Conservation (phyloP, 2,113 vertebrate species). For the Pomatorhinus ruficollis region DNA sequence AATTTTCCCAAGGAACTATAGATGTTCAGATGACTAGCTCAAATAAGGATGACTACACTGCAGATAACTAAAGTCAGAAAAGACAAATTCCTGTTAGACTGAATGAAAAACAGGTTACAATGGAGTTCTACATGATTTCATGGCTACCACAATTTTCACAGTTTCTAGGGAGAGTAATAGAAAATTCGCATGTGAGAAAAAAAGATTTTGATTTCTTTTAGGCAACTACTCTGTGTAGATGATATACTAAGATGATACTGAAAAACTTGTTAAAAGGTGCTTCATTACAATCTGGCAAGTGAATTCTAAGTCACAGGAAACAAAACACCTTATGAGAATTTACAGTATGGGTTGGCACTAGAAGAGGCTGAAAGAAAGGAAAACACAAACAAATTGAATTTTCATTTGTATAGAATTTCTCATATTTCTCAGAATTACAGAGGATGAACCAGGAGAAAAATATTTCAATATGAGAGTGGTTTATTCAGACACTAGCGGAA, state of each 20-base stretch:
- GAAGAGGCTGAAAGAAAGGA: not conserved
- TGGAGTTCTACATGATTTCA: not conserved
- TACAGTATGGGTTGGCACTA: not conserved
- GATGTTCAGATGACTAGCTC: not conserved
- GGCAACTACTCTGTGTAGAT: not conserved
- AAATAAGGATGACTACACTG: not conserved
- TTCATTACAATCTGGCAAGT: not conserved
- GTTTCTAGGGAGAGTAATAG: not conserved
- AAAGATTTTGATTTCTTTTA: not conserved
- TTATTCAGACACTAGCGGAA: not conserved
- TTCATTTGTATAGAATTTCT: not conserved
- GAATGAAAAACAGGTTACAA: not conserved
- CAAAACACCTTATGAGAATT: not conserved
- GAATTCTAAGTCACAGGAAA: not conserved
- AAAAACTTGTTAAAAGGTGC: not conserved
- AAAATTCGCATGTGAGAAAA: not conserved
- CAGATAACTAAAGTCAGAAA: not conserved
- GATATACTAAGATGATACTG: not conserved
- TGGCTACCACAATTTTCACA: not conserved
- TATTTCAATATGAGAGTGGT: not conserved
- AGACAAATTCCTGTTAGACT: not conserved
- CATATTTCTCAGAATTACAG: not conserved
- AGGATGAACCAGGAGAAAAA: not conserved
- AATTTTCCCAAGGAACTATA: not conserved
- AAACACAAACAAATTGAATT: not conserved